Percentiles rank a stretch among this genome's conserved stretches.
Conservation (phyloP, 2,113 vertebrate genomes). For the Syrmaticus mikado region DNA sequence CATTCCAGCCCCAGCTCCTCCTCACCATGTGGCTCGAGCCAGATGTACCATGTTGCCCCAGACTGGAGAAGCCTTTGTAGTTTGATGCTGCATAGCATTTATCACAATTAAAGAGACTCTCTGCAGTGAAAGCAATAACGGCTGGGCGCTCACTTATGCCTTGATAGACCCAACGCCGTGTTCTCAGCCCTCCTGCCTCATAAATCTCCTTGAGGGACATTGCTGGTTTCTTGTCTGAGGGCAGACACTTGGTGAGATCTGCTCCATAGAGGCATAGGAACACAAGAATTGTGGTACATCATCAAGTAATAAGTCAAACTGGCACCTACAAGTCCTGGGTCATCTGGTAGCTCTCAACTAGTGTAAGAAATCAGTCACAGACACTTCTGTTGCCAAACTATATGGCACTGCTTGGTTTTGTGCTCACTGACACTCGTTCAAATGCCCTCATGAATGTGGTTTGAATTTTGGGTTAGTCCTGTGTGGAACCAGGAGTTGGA, state of each 20-base stretch:
- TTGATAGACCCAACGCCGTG: fast-evolving
- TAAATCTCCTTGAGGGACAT: background rate
- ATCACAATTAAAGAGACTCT: background rate
- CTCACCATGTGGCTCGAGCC: background rate
- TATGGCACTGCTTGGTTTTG: background rate
- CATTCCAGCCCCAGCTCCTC: background rate
- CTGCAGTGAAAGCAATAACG: fast-evolving
- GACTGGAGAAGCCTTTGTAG: slow-evolving; percentile 2
- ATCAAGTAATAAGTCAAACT: background rate
- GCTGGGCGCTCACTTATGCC: fast-evolving
- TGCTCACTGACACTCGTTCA: background rate
- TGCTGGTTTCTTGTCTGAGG: background rate
- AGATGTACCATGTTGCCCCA: fast-evolving
- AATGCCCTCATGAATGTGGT: background rate
- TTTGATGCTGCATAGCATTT: background rate
- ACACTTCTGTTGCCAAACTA: background rate
- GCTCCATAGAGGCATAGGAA: fast-evolving
- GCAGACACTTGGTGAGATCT: background rate
- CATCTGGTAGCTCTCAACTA: background rate
- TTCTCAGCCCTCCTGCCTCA: background rate
- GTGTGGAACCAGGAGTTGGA: background rate
- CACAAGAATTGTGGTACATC: fast-evolving
- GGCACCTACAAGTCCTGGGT: background rate
- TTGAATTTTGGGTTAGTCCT: background rate
- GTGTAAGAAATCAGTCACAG: background rate